These are phyloP conservation scores for Pantala flavescens DNA, from an alignment of 1,140 invertebrate genomes.

Conservation along the genomic window DNA sequence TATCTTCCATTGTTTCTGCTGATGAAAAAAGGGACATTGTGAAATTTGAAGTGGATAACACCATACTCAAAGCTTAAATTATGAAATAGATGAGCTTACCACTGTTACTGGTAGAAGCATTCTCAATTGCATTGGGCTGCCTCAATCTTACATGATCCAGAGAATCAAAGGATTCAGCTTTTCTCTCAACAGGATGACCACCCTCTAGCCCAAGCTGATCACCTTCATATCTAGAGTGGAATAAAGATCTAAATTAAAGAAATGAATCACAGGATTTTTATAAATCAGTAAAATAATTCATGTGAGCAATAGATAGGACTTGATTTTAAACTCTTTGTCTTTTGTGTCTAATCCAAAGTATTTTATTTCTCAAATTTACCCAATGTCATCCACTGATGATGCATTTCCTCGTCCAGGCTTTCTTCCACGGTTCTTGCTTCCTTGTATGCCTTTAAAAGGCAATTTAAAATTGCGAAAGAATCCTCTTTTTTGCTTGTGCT, in stretches of 20 bases:
- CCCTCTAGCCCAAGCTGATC: background rate
- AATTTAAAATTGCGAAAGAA: conserved; percentile 60
- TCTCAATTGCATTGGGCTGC: background rate
- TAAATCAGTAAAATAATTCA: no score
- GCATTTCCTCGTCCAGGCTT: conserved; percentile 78
- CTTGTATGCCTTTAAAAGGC: conserved; percentile 45
- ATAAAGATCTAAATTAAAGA: no score
- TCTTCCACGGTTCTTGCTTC: conserved; percentile 34
- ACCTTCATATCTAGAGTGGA: background rate
- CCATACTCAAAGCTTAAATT: background rate
- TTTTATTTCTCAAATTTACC: no score
- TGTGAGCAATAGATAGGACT: no score
- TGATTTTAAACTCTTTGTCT: no score
- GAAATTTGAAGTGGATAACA: background rate
- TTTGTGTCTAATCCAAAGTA: no score
- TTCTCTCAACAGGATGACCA: background rate
- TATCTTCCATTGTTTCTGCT: conserved; percentile 77
- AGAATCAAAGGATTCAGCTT: background rate
- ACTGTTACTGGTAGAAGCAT: conserved; percentile 12
- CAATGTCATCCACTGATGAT: conserved; percentile 69
- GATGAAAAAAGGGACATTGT: background rate
- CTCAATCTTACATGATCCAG: background rate
- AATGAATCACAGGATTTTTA: no score
- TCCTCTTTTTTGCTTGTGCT: conserved; percentile 46
- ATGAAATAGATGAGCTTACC: conserved; percentile 24